These are phyloP conservation scores for Loripinus fragilis DNA, from an alignment of 2,888 invertebrate species.

Conservation along the genomic window DNA sequence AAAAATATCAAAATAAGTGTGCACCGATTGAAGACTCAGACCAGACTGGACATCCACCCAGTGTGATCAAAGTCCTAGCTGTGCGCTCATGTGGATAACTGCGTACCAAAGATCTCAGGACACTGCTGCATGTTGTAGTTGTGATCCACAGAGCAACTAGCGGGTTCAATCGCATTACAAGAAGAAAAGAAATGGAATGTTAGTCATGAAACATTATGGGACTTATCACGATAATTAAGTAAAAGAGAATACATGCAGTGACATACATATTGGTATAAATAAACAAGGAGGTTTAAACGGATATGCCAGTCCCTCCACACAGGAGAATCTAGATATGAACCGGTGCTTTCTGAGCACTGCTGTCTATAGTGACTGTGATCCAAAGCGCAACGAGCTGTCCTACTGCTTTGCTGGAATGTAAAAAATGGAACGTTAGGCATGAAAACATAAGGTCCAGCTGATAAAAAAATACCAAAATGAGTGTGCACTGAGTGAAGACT, in stretches of 20 bases:
- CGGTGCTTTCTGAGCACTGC: too few relatives aligned
- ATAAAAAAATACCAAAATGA: too few relatives aligned
- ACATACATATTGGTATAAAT: too few relatives aligned
- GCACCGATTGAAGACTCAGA: neutral
- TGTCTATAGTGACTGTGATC: too few relatives aligned
- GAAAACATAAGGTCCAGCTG: too few relatives aligned
- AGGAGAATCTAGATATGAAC: slow-evolving; percentile 94
- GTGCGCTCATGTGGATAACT: neutral
- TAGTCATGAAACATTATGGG: too few relatives aligned
- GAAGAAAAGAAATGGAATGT: slow-evolving; percentile 39
- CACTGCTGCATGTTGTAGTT: slow-evolving; percentile 86
- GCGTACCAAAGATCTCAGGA: slow-evolving; percentile 89
- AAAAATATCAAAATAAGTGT: neutral
- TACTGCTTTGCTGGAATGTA: too few relatives aligned
- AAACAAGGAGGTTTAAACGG: too few relatives aligned
- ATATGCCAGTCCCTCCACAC: slow-evolving; percentile 98
- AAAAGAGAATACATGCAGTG: too few relatives aligned
- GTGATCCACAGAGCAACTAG: slow-evolving; percentile 97
- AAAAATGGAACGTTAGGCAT: too few relatives aligned
- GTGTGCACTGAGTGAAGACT: neutral
- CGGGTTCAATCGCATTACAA: slow-evolving; percentile 99
- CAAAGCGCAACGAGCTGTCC: too few relatives aligned
- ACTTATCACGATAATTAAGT: too few relatives aligned
- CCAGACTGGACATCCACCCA: neutral
- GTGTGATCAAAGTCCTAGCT: neutral